Evolutionary conservation across 2,888 invertebrate species (phyloP).

Genomic region (Pandemis cinnamomeana): DNA sequence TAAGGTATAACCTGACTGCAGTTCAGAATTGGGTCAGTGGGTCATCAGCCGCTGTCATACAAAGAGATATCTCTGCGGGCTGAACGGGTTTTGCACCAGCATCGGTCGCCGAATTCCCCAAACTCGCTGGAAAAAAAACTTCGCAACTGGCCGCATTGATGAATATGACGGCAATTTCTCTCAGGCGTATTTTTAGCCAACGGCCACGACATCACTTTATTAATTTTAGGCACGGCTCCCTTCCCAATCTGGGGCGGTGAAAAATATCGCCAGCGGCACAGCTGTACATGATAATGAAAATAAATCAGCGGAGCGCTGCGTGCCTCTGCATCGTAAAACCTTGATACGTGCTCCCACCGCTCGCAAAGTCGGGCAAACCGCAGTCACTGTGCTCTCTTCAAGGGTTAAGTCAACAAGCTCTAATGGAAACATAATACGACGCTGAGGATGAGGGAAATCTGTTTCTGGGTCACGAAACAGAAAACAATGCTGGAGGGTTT

Average conservation of each 20-base stretch:
- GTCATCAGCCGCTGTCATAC: conserved; percentile 77
- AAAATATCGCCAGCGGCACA: conserved; percentile 60
- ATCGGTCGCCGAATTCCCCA: conserved; percentile 59
- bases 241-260: conserved; percentile 55
- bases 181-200: conserved; percentile 45
- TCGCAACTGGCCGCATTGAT: conserved; percentile 45
- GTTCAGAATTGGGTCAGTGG: conserved; percentile 77
- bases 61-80: conserved; percentile 79
- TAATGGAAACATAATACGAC: conserved; percentile 75
- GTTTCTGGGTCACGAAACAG: conserved; percentile 67
- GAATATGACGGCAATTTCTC: conserved; percentile 48
- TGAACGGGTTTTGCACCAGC: conserved; percentile 66
- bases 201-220: conserved; percentile 51
- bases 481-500: conserved; percentile 67
- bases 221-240: conserved; percentile 59
- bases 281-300: conserved; percentile 68
- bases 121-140: conserved; percentile 46
- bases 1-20: conserved; percentile 74
- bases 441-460: conserved; percentile 59
- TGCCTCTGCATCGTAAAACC: conserved; percentile 67
- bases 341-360: conserved; percentile 57
- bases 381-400: conserved; percentile 58
- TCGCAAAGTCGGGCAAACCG: conserved; percentile 54
- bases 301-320: conserved; percentile 63
- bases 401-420: conserved; percentile 74